phyloP scores from a whole-genome alignment of 2,113 vertebrate species.

The Chaetorhynchus papuensis region DNA sequence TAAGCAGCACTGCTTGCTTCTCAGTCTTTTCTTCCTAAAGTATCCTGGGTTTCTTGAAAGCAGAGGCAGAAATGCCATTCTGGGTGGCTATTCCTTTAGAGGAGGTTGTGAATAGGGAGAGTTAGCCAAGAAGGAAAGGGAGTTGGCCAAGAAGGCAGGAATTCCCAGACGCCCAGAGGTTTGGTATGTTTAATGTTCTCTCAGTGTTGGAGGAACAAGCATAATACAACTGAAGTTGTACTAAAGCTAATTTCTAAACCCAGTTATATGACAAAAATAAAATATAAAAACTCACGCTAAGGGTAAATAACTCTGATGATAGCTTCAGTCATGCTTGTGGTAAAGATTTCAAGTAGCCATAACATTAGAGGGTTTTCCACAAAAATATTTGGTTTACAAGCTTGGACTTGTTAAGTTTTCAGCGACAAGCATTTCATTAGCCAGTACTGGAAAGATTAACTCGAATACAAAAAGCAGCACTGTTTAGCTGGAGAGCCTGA shows the following conservation, averaged over 20 bases:
- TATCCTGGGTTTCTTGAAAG: constrained; percentile 37
- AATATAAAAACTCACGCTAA: not conserved
- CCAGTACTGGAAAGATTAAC: not conserved
- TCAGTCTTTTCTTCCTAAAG: not conserved
- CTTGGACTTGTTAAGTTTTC: not conserved
- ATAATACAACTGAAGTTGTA: not conserved
- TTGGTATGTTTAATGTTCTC: not conserved
- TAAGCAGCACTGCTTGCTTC: not conserved
- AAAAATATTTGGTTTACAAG: not conserved
- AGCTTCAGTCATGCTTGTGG: not conserved
- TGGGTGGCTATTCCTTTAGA: not conserved
- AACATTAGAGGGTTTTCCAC: not conserved
- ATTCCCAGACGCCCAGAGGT: not conserved
- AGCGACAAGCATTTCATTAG: not conserved
- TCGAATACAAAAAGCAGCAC: not conserved
- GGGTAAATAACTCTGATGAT: not conserved
- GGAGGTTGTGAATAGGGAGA: constrained; percentile 12
- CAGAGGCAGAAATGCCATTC: constrained; percentile 43
- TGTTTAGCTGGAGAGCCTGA: not conserved
- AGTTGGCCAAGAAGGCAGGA: constrained; percentile 1
- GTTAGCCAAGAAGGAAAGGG: constrained; percentile 13
- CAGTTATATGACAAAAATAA: not conserved
- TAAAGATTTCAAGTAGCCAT: not conserved
- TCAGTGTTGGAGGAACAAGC: not conserved
- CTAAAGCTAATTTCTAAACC: not conserved